Evolutionary conservation across 2,113 vertebrate species (phyloP), one percentile per base, ranked within the genome.

Genomic region (Pygathrix nemaeus): DNA sequence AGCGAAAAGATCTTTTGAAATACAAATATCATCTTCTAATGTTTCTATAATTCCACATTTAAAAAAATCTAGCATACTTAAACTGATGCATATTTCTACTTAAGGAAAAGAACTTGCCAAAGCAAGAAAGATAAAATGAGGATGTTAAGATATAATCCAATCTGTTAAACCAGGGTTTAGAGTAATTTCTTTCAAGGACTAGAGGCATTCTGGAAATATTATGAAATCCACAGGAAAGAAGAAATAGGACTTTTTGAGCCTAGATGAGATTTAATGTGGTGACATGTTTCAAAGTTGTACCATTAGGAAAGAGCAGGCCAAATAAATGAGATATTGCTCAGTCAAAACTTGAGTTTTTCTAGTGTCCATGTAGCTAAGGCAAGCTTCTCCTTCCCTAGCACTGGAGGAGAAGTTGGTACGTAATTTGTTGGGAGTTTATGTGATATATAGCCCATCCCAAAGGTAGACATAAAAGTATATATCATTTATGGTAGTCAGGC

Each of bases 201-300:
- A 80, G 23, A 90, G 38, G 8, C 21, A 93, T 86, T 12, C 43
- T 95, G 70, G 89, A 94, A 96, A 93, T 32, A 97, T 23, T 12
- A 90, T 8, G 57, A 92, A 96, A 91, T n/a, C 50, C 18, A 86
- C 0, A 35, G 48, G 40, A 82, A 45, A 38, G 72, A n/a, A 43
- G 30, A 40, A 61, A 92, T 8, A 30, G 35, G 16, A 1, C 8
- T 11, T 78, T 32, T 55, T 45, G 45, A 79, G 72, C 17, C 72
- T 64, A 61, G 80, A 96, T 48, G n/a, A 89, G 27, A 73, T 43
- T 50, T 86, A 82, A 97, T 10, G 17, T 81, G 18, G 25, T 61
- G n/a, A 50, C 14, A 20, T 18, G 10, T 97, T 93, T 96, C 18
- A 72, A 91, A 94, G 82, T n/a, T 83, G 72, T 85, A 20, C 3